Percentiles rank a stretch among this genome's conserved stretches.
These are phyloP conservation scores for Pseudomyrmex gracilis DNA, from an alignment of 1,140 invertebrate genomes.

Conservation along the genomic window DNA sequence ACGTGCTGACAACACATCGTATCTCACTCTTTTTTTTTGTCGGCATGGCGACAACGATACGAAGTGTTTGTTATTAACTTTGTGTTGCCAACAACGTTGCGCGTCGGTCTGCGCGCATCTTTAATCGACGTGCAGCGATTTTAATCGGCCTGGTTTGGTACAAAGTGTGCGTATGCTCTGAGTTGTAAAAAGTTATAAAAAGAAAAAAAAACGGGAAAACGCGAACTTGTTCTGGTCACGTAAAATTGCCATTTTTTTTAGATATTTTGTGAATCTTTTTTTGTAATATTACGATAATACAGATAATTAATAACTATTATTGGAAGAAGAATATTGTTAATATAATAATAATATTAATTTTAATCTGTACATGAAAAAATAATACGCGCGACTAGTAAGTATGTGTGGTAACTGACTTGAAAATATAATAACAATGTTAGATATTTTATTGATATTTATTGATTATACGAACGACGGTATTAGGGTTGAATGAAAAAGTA, in stretches of 20 bases:
- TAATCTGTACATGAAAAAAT: constrained; percentile 79
- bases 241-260: constrained; percentile 85
- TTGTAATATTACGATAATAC: constrained; percentile 76
- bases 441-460: constrained; percentile 86
- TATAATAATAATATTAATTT: constrained; percentile 82
- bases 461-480: constrained; percentile 76
- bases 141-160: constrained; percentile 85
- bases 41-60: too few species aligned
- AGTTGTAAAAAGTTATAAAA: constrained; percentile 84
- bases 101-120: too few species aligned
- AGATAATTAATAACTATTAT: constrained; percentile 79
- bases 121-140: constrained; percentile 72
- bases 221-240: constrained; percentile 85
- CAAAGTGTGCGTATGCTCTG: constrained; percentile 82
- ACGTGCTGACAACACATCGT: too few species aligned
- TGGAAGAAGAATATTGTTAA: constrained; percentile 82
- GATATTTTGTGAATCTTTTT: constrained; percentile 77
- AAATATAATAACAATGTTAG: constrained; percentile 84
- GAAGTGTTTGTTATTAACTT: too few species aligned
- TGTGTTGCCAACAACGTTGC: too few species aligned
- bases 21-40: too few species aligned
- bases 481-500: constrained; percentile 68
- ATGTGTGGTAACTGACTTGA: constrained; percentile 80
- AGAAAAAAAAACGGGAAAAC: constrained; percentile 69
- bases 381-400: constrained; percentile 73